phyloP scores from a whole-genome alignment of 2,797 vertebrate species.

The Arctocebus calabarensis region DNA sequence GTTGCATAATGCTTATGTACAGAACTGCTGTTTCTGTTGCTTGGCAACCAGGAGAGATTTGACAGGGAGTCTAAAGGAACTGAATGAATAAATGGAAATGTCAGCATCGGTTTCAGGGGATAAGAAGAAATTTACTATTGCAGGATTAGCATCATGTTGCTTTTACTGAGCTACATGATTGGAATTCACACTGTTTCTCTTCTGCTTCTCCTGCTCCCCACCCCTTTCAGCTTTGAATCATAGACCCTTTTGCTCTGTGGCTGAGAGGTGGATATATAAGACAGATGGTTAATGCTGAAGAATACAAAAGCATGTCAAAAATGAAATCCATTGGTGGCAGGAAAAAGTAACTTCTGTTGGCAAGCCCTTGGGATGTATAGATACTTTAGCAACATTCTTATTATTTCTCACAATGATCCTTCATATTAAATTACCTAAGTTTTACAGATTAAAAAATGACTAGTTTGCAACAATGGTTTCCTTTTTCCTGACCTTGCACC shows the following conservation, averaged over 20 bases:
- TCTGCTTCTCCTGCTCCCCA: background rate
- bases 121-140: constrained; percentile 73
- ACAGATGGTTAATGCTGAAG: constrained; percentile 31
- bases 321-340: constrained; percentile 4
- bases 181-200: constrained; percentile 53
- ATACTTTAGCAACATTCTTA: constrained; percentile 4
- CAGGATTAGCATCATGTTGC: constrained; percentile 69
- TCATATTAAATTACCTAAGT: constrained; percentile 55
- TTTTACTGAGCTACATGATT: constrained; percentile 51
- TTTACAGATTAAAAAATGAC: constrained; percentile 27
- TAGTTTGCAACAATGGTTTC: background rate
- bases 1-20: constrained; percentile 74
- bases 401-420: constrained; percentile 52
- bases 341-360: background rate
- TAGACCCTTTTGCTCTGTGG: background rate
- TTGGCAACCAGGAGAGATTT: constrained; percentile 84
- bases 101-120: constrained; percentile 76
- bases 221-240: background rate
- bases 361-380: constrained; percentile 29
- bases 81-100: constrained; percentile 77
- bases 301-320: background rate
- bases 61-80: constrained; percentile 77
- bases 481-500: constrained; percentile 50
- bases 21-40: constrained; percentile 85
- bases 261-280: background rate